phyloP scores from a whole-genome alignment of 2,888 invertebrate genomes.

The Dryadula phaetusa region DNA sequence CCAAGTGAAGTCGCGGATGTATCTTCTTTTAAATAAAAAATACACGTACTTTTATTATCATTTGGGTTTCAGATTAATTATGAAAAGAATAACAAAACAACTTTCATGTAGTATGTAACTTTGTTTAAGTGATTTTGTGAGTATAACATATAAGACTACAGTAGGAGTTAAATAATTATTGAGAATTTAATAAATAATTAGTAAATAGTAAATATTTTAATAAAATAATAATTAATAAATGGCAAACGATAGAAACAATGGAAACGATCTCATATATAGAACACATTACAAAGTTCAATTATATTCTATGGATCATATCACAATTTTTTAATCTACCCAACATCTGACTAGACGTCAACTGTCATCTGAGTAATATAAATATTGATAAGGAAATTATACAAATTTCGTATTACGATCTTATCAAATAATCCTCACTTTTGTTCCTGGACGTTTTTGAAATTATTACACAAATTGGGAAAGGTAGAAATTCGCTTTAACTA shows the following conservation, averaged over 20 bases:
- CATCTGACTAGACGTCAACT: neutral
- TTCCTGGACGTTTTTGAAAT: conserved; percentile 54
- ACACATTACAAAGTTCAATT: conserved; percentile 16
- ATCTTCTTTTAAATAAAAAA: no score
- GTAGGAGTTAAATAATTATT: no score
- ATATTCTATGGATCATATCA: neutral
- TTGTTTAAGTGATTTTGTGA: no score
- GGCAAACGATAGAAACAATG: neutral
- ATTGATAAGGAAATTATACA: conserved; percentile 7
- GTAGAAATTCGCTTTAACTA: neutral
- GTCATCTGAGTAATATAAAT: conserved; percentile 17
- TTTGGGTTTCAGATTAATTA: no score
- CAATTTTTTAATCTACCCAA: neutral
- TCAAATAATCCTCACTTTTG: conserved; percentile 64
- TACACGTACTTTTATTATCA: no score
- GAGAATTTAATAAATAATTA: neutral
- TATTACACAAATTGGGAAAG: neutral
- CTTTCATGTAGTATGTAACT: no score
- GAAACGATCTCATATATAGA: neutral
- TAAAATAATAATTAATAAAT: neutral
- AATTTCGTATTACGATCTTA: conserved; percentile 38
- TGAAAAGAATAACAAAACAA: no score
- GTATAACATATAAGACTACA: no score
- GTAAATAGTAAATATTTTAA: neutral
- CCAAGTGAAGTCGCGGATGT: no score